A percentile compares a stretch with the other conserved stretches of the same genome.
These are phyloP conservation scores for Sarcophaga rosellei DNA, from an alignment of 2,888 invertebrate species.

Conservation along the genomic window DNA sequence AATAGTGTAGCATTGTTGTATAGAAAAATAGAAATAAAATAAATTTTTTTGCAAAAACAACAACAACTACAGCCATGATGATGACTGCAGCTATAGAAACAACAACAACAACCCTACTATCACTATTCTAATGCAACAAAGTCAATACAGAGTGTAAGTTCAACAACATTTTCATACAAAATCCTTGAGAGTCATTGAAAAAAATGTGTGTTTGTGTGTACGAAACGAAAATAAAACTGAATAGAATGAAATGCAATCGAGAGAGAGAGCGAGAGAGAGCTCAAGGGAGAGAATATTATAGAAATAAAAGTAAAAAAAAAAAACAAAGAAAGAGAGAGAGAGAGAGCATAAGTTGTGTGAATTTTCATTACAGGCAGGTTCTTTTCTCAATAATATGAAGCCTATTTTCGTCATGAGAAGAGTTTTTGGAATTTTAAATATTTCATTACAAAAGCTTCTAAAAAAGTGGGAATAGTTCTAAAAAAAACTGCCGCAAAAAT, in stretches of 20 bases:
- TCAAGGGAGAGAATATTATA: too few relatives aligned
- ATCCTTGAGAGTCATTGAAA: constrained; percentile 80
- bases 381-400: neutral
- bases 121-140: constrained; percentile 67
- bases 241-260: neutral
- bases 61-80: constrained; percentile 31
- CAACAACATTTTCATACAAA: constrained; percentile 79
- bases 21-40: constrained; percentile 27
- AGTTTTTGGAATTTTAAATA: too few relatives aligned
- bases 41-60: constrained; percentile 37
- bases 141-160: constrained; percentile 72
- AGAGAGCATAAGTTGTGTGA: neutral
- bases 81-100: neutral
- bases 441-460: neutral
- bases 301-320: too few relatives aligned
- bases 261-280: neutral
- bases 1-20: constrained; percentile 56
- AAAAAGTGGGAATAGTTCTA: neutral
- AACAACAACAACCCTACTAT: constrained; percentile 45
- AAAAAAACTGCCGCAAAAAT: neutral
- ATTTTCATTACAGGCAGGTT: neutral
- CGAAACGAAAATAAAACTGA: constrained; percentile 39
- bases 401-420: neutral
- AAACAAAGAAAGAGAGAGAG: neutral
- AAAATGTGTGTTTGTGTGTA: constrained; percentile 55